Evolutionary conservation across 2,797 vertebrate genomes (phyloP).

Genomic region (Harpagifer antarcticus): DNA sequence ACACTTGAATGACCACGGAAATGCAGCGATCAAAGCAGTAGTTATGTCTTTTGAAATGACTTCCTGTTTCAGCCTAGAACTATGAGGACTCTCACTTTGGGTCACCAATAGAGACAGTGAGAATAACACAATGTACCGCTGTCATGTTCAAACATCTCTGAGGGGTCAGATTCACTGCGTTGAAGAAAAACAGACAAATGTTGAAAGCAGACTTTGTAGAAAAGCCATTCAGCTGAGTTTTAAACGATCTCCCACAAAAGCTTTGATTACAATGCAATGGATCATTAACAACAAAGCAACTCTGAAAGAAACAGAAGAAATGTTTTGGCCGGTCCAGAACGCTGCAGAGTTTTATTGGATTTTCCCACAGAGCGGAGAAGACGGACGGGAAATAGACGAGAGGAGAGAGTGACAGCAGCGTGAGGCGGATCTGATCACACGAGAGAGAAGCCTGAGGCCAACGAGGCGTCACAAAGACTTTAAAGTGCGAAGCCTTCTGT

Average conservation of each 20-base stretch:
- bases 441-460: constrained; percentile 5
- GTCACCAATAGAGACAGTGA: background rate
- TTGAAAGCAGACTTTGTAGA: constrained; percentile 27
- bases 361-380: constrained; percentile 59
- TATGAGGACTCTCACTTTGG: background rate
- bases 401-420: constrained; percentile 31
- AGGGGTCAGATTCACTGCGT: background rate
- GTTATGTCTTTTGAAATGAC: background rate
- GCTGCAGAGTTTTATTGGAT: constrained; percentile 58
- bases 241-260: constrained; percentile 28
- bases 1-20: constrained; percentile 9
- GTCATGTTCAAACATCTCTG: background rate
- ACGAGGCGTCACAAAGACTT: constrained; percentile 3
- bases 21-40: constrained; percentile 6
- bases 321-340: constrained; percentile 28
- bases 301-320: constrained; percentile 36
- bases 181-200: constrained; percentile 18
- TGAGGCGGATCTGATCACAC: constrained; percentile 24
- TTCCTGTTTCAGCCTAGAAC: background rate
- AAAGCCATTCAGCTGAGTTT: constrained; percentile 26
- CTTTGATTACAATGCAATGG: constrained; percentile 26
- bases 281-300: constrained; percentile 55
- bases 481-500: background rate
- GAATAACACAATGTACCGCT: background rate
- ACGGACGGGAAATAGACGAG: constrained; percentile 37